Evolutionary conservation across 1,140 invertebrate genomes (phyloP), one percentile per base, ranked within the genome.

Genomic region (Oreohelix idahoensis): DNA sequence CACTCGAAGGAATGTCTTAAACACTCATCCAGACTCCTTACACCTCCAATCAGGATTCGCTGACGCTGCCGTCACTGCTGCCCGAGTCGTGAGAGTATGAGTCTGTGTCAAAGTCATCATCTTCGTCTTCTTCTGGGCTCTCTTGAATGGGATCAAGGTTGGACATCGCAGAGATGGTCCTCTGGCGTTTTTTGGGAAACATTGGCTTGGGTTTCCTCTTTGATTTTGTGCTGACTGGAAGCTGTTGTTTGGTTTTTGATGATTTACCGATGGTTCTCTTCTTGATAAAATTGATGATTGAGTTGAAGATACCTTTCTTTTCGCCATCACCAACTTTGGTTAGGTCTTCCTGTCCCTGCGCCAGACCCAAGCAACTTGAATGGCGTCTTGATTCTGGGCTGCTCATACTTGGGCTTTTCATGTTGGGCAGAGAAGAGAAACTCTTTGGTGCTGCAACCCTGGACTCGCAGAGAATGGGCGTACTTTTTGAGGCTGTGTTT

Each of bases 141-240:
- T 91, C 90, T 81, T 90, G 86, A 32, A 91, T 91, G 0, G 90
- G 89, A 71, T 91, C 89, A 84, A 91, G 85, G 83, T 91, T 91
- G 45, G 90, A 91, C 89, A 90, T 90, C 35, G 88, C 87, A 29
- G 90, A 91, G 17, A 91, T 87, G 0, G 89, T 91, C 75, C 90
- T 88, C 79, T 91, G 89, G 29, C 90, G 81, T 82, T 91, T 91
- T 77, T 89, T 87, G 63, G 89, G 88, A 13, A 86, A 79, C 49
- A 88, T 66, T 15, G 89, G 85, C 76, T 89, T 90, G 0, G 87
- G 83, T 78, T 91, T 91, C 77, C 89, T 86, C 83, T 91, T 91
- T 1, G 89, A 90, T 78, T 91, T 91, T 29, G 86, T 82, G 45
- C 42, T 49, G 42, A 53, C 23, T 5, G 8, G 23, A 0, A 71